Evolutionary conservation across 37 sponge, comb jelly and placozoan species (phyloP).

Genomic region (Diacarnus erythraeanus): DNA sequence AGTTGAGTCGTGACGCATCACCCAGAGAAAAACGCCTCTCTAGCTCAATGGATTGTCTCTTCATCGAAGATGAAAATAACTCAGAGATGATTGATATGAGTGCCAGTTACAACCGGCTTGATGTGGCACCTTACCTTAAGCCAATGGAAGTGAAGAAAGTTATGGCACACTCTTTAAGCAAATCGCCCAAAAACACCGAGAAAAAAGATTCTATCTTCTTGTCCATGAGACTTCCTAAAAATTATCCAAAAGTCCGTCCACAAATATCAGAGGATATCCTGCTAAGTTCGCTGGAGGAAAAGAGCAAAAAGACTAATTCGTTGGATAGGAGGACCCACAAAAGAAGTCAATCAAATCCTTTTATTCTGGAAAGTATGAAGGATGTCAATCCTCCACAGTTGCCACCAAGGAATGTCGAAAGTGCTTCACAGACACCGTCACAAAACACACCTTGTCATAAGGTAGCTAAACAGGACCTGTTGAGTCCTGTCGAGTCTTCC

Average conservation of each 20-base stretch:
- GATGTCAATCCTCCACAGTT: slow-evolving; percentile 3
- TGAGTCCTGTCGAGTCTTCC: slow-evolving; percentile 34
- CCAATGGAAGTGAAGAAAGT: slow-evolving; percentile 39
- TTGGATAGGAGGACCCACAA: slow-evolving; percentile 11
- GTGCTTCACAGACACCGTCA: not conserved
- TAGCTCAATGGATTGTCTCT: slow-evolving; percentile 41
- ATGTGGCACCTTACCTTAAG: slow-evolving; percentile 51
- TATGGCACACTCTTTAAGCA: not conserved
- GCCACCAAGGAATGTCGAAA: slow-evolving; percentile 2
- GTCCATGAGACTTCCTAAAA: slow-evolving; percentile 20
- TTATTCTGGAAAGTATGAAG: slow-evolving; percentile 6
- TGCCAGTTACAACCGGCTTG: not conserved
- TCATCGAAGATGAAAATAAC: not conserved
- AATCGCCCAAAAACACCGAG: not conserved
- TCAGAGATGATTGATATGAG: not conserved
- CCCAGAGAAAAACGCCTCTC: slow-evolving; percentile 9
- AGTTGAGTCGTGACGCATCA: not conserved
- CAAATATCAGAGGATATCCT: not conserved
- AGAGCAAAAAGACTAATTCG: not conserved
- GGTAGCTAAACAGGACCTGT: not conserved
- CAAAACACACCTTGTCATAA: not conserved
- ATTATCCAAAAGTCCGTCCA: not conserved
- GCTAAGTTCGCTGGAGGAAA: not conserved
- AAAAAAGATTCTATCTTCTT: not conserved
- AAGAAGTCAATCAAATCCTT: slow-evolving; percentile 33